Evolutionary conservation across 2,113 vertebrate species (phyloP).

Genomic region (Nothocercus julius): DNA sequence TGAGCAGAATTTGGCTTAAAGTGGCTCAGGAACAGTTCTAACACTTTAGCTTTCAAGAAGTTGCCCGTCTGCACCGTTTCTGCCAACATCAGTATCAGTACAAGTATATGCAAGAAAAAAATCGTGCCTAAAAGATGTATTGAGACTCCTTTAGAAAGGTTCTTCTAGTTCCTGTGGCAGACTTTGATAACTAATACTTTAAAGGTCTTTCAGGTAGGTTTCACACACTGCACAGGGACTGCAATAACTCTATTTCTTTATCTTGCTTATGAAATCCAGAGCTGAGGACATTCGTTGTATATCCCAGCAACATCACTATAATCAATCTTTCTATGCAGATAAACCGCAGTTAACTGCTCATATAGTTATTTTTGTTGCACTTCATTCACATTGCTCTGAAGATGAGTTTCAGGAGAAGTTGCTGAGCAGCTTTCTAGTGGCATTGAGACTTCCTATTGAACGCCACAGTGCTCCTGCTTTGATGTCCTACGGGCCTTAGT

Average conservation of each 20-base stretch:
- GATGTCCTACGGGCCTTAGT: neutral
- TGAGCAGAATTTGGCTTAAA: neutral
- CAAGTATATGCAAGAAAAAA: neutral
- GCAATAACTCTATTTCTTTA: neutral
- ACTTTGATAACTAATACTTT: neutral
- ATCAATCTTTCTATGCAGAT: neutral
- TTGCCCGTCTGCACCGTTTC: neutral
- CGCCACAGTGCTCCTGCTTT: neutral
- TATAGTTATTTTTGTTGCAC: neutral
- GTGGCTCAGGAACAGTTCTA: neutral
- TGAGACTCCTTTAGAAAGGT: neutral
- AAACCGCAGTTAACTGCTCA: neutral
- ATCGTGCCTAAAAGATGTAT: neutral
- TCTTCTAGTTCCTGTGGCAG: neutral
- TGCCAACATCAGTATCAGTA: neutral
- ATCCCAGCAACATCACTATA: neutral
- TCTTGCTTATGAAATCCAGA: neutral
- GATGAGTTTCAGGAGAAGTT: neutral
- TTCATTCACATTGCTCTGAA: neutral
- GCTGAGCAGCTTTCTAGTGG: neutral
- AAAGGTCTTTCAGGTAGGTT: neutral
- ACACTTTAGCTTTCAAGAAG: neutral
- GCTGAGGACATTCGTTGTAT: neutral
- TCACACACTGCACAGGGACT: neutral
- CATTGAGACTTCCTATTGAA: neutral